Base-by-base conservation (phyloP, 2,113 vertebrate species). In the Oryzias curvinotus region DNA sequence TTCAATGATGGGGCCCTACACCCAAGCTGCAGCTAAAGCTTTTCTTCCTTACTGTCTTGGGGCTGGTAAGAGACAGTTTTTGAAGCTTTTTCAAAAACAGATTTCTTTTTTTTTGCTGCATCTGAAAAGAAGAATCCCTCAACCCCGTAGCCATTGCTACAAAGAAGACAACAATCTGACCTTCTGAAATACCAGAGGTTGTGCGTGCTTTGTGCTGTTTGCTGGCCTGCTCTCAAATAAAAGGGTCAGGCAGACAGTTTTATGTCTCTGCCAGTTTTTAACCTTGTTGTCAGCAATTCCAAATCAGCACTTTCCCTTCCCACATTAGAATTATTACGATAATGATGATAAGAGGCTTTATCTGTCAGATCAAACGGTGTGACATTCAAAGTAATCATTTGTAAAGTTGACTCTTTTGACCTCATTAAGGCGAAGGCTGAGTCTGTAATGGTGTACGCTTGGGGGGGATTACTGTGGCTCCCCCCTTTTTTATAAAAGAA, bases 1-100 rank as follows among this genome's bases (percentile, higher is more conserved):
- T 81, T 83, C 77, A 81, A 41, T 25, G 7, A 64, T 52, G 74
- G 64, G 72, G 80, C 71, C 77, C 70, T 51, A 68, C 68, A 68
- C 52, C 65, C 58, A 6, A 70, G 60, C 59, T 62, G 18, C 41
- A 71, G 82, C 63, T 78, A 80, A 63, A 72, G 73, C 66, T 65
- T 82, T 81, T 84, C 61, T 84, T 73, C 56, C 57, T 76, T 65
- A 49, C 62, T 53, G 41, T 59, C 18, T 65, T 65, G 52, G 47
- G 48, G 6, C 68, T 47, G 65, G 52, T 52, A 41, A 57, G 42
- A 73, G 77, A 66, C 54, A 16, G 25, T 64, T 73, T 74, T 71
- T 61, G 81, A 80, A 75, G 57, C 0, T 16, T 62, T 52, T 28
- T 45, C 50, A 59, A 52, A 51, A 3, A 23, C 21, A 23, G 21